Conservation (phyloP, 2,113 vertebrate species). For the Noturus placidus region DNA sequence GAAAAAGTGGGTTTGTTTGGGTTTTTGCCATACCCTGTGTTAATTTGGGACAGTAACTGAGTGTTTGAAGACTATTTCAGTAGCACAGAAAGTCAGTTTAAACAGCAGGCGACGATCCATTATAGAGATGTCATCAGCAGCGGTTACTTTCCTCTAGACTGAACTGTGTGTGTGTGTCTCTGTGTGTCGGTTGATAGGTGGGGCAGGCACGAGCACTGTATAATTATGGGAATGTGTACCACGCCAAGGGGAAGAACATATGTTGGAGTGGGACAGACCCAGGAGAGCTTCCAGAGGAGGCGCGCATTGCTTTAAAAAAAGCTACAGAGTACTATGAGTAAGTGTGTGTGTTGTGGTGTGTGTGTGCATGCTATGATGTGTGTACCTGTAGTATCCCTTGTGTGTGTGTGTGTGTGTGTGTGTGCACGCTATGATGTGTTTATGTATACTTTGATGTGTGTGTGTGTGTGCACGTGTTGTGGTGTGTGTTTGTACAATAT, state of each 20-base stretch:
- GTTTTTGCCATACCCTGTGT: not conserved
- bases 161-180: slow-evolving; percentile 58
- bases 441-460: too few relatives aligned
- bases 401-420: too few relatives aligned
- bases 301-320: slow-evolving; percentile 82
- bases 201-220: slow-evolving; percentile 96
- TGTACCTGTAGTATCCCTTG: too few relatives aligned
- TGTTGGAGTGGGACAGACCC: slow-evolving; percentile 85
- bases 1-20: not conserved
- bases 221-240: slow-evolving; percentile 96
- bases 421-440: not conserved
- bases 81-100: slow-evolving; percentile 18
- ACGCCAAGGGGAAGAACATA: slow-evolving; percentile 92
- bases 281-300: slow-evolving; percentile 91
- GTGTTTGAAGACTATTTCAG: slow-evolving; percentile 23
- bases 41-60: not conserved
- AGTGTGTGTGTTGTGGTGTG: slow-evolving; percentile 56
- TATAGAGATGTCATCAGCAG: slow-evolving; percentile 30
- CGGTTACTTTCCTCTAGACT: slow-evolving; percentile 27
- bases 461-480: not conserved
- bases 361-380: not conserved
- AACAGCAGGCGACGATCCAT: slow-evolving; percentile 33
- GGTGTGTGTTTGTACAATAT: not conserved
- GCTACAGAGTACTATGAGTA: slow-evolving; percentile 94
- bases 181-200: slow-evolving; percentile 77